phyloP scores from a whole-genome alignment of 2,113 vertebrate genomes.

The Pseudonaja textilis region DNA sequence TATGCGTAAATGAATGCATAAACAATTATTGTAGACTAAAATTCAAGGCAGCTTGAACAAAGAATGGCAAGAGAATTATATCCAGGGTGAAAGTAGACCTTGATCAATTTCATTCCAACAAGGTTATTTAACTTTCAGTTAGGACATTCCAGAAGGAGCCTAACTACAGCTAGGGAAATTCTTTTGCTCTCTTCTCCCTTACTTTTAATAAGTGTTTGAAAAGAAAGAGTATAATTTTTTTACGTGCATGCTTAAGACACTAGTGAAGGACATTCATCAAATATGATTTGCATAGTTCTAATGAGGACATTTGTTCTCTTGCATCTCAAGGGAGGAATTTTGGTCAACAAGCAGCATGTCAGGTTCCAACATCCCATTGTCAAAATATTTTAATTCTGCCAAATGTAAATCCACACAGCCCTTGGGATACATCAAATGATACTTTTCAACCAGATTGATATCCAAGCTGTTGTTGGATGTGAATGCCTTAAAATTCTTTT shows the following conservation, averaged over 20 bases:
- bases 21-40: neutral
- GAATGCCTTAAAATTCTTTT: slow-evolving; percentile 8
- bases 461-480: slow-evolving; percentile 3
- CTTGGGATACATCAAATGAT: slow-evolving; percentile 1
- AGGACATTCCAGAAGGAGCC: neutral
- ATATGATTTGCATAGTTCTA: neutral
- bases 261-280: neutral
- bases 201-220: neutral
- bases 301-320: neutral
- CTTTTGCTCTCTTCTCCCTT: neutral
- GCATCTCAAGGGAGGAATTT: slow-evolving; percentile 13
- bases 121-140: neutral
- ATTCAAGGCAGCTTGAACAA: neutral
- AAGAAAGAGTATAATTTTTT: neutral
- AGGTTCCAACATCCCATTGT: slow-evolving; percentile 9
- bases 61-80: neutral
- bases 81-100: neutral
- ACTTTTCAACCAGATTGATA: slow-evolving; percentile 29
- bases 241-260: neutral
- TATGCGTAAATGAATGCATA: neutral
- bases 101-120: neutral
- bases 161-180: neutral
- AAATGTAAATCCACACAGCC: neutral
- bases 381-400: slow-evolving; percentile 12
- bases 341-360: neutral